Evolutionary conservation across 2,888 invertebrate species (phyloP), one percentile per base, ranked within the genome.

Genomic region (Lepidonotus clava): DNA sequence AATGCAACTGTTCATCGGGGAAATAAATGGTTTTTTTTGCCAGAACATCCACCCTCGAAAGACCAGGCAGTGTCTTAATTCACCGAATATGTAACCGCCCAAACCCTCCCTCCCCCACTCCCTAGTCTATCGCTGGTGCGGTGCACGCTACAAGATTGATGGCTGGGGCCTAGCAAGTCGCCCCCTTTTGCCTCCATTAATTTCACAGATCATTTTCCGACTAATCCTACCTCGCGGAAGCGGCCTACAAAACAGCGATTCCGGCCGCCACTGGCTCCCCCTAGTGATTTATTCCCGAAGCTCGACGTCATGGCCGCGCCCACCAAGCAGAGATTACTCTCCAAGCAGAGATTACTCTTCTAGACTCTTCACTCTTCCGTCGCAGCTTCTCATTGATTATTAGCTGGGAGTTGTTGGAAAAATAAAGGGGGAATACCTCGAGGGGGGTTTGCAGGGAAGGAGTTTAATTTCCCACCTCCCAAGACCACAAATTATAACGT

Each of bases 201-300:
- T 71, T 71, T 71, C 71, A 71, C 71, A 71, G 71, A 71, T 71
- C 71, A 71, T 71, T 71, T 71, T 38, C 71, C 24, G 34, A 38
- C 36, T 71, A 71, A 71, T 34, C 71, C 71, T 38, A 38, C 38
- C 18, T n/a, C 38, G 71, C 71, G 38, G 71, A 38, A 71, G 71
- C 71, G 36, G 1, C 71, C 38, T 71, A 34, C 36, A 71, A 71
- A 61, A 61, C 61, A 61, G 61, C 61, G 28, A 61, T 28, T 61
- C 61, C 24, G 61, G 61, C 11, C 61, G 61, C 61, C n/a, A n/a
- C 11, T 61, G 61, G 61, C 61, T 24, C 24, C 61, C 61, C 11
- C 61, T n/a, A 28, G 61, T 61, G 61, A 61, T 61, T 61, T 61
- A 61, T 61, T 32, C 61, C 11, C 11, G 24, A 61, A 24, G n/a